Conservation (phyloP, 2,888 invertebrate genomes). For the Morpho helenor region DNA sequence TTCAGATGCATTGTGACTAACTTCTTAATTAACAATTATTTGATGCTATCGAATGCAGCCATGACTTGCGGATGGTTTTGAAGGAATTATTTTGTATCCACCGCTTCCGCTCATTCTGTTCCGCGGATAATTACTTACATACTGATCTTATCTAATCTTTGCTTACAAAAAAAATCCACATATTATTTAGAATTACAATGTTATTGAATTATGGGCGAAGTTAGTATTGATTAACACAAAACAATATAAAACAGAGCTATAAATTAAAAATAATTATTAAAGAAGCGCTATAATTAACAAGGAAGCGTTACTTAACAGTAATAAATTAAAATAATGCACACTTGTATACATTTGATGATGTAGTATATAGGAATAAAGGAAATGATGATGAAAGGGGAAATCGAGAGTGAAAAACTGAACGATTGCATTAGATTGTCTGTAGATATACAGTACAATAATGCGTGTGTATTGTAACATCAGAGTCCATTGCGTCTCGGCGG, state of each 20-base stretch:
- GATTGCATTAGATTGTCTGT: constrained; percentile 56
- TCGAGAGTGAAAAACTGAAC: constrained; percentile 27
- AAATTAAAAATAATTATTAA: background rate
- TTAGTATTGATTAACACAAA: too few relatives aligned
- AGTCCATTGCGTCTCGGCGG: constrained; percentile 41
- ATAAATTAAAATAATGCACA: background rate
- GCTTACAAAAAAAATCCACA: constrained; percentile 1
- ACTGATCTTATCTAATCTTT: constrained; percentile 19
- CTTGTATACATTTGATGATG: background rate
- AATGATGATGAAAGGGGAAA: constrained; percentile 25
- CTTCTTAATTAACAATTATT: constrained; percentile 34
- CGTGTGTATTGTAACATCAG: constrained; percentile 54
- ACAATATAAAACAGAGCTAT: too few relatives aligned
- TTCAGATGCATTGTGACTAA: constrained; percentile 11
- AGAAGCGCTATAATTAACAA: background rate
- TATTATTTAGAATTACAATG: too few relatives aligned
- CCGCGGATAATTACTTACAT: constrained; percentile 22
- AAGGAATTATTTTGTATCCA: constrained; percentile 25
- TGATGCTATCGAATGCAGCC: constrained; percentile 39
- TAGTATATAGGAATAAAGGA: constrained; percentile 10
- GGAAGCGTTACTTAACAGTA: background rate
- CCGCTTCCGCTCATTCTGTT: constrained; percentile 27
- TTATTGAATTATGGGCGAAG: too few relatives aligned
- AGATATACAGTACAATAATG: constrained; percentile 64
- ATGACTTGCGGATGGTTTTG: constrained; percentile 28